Conservation (phyloP, 2,797 vertebrate species). For the Etheostoma perlongum region DNA sequence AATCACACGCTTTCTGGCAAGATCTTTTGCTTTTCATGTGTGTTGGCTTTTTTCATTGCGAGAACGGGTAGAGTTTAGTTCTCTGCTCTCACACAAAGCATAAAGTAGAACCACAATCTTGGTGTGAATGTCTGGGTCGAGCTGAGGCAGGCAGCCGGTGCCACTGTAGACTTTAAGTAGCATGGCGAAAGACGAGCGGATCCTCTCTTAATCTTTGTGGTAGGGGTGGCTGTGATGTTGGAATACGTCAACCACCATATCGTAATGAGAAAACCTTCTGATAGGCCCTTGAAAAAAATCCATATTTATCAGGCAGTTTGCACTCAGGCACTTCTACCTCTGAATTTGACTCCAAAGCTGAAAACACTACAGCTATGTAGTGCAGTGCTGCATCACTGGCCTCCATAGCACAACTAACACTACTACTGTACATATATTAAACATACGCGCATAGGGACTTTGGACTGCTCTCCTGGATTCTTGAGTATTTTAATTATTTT, state of each 20-base stretch:
- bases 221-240: conserved; percentile 37
- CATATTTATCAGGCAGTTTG: conserved; percentile 16
- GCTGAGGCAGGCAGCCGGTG: conserved; percentile 42
- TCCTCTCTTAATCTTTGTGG: conserved; percentile 62
- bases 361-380: conserved; percentile 9
- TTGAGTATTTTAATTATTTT: not conserved
- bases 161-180: conserved; percentile 58
- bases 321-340: not conserved
- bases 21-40: conserved; percentile 64
- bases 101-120: conserved; percentile 65
- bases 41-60: conserved; percentile 54
- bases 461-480: not conserved
- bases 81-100: conserved; percentile 58
- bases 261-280: conserved; percentile 34
- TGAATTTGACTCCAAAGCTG: not conserved
- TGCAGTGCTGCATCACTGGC: not conserved
- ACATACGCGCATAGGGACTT: not conserved
- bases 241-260: conserved; percentile 45
- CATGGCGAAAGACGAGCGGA: conserved; percentile 55
- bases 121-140: conserved; percentile 52
- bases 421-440: not conserved
- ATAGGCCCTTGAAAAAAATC: conserved; percentile 1
- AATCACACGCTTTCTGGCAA: conserved; percentile 71
- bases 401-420: not conserved
- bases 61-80: conserved; percentile 65